A percentile compares a stretch with the other conserved stretches of the same genome.
Conservation (phyloP, 2,113 vertebrate species). For the Columbina picui region DNA sequence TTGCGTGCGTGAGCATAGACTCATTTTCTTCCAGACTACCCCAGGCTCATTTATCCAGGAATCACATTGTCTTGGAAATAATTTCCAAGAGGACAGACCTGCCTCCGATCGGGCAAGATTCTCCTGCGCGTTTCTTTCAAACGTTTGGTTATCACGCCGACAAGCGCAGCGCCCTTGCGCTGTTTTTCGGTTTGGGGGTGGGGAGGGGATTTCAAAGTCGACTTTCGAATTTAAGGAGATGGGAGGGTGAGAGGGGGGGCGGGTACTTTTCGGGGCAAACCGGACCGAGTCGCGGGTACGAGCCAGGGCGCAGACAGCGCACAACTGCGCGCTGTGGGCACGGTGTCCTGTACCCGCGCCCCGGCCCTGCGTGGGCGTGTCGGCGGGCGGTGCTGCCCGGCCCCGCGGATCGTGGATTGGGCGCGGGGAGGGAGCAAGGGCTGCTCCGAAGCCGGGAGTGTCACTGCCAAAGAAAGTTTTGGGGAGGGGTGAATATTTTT, state of each 20-base stretch:
- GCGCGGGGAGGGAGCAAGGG: not conserved
- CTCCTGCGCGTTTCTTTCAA: not conserved
- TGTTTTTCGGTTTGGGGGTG: accelerated
- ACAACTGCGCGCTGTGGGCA: not conserved
- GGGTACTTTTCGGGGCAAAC: not conserved
- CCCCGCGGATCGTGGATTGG: conserved; percentile 12
- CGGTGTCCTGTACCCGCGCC: not conserved
- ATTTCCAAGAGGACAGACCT: not conserved
- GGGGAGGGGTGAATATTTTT: conserved; percentile 25
- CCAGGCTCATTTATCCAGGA: not conserved
- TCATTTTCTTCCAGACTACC: not conserved
- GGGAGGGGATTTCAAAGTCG: not conserved
- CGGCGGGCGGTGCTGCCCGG: not conserved
- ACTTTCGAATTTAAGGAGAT: not conserved
- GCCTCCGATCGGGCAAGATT: not conserved
- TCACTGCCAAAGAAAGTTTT: conserved; percentile 46
- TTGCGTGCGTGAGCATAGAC: not conserved
- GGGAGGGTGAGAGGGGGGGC: too few species aligned
- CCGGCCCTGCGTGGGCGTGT: not conserved
- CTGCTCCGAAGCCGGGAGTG: not conserved
- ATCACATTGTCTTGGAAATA: not conserved
- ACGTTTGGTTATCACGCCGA: not conserved
- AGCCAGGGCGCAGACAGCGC: not conserved
- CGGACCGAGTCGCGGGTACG: too few species aligned
- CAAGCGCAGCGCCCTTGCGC: not conserved